These are phyloP conservation scores for Podargus strigoides DNA, from an alignment of 2,797 vertebrate species.

Conservation along the genomic window DNA sequence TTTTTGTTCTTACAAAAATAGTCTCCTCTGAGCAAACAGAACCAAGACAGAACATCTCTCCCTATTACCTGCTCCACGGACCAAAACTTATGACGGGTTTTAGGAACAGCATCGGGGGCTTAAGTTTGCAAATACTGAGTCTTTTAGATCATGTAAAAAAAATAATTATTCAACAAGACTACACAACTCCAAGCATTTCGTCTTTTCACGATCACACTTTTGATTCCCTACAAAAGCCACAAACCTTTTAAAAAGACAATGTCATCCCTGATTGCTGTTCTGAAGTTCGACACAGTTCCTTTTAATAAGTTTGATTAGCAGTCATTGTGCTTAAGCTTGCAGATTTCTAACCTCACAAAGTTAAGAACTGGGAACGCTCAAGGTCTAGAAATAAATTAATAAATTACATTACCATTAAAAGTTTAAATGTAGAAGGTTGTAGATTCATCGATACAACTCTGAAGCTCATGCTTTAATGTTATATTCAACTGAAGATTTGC, in stretches of 20 bases:
- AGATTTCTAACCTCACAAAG: neutral
- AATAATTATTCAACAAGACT: neutral
- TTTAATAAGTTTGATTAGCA: neutral
- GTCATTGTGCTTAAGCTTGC: neutral
- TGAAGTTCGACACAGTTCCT: neutral
- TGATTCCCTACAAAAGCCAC: neutral
- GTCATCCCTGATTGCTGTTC: neutral
- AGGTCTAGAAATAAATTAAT: neutral
- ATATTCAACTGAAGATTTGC: neutral
- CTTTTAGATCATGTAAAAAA: neutral
- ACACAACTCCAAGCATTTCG: neutral
- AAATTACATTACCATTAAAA: neutral
- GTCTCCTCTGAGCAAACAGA: neutral
- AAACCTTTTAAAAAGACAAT: neutral
- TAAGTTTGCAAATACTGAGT: neutral
- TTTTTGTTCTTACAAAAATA: neutral
- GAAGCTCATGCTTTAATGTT: neutral
- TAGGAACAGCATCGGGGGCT: neutral
- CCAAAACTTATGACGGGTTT: rapidly evolving
- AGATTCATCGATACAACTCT: neutral
- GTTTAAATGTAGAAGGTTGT: neutral
- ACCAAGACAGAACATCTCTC: neutral
- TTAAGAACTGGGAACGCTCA: neutral
- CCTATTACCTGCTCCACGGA: neutral
- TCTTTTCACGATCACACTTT: neutral